Evolutionary conservation across 2,797 vertebrate genomes (phyloP).

Genomic region (Hippocampus kuda): DNA sequence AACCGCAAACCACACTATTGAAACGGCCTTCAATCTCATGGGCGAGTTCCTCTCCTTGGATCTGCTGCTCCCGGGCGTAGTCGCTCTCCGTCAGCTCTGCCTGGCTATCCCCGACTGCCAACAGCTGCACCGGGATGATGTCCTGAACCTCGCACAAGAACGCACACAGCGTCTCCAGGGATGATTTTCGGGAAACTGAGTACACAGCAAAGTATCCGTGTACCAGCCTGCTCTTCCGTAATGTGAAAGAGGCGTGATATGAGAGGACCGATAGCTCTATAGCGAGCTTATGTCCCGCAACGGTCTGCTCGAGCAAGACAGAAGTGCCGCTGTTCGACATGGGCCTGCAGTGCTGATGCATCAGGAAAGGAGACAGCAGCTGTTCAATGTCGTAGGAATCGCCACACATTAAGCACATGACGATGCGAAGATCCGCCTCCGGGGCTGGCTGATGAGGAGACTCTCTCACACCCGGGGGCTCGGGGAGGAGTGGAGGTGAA

Average conservation of each 20-base stretch:
- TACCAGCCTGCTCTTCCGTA: constrained; percentile 85
- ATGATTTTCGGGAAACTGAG: constrained; percentile 81
- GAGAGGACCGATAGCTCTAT: constrained; percentile 85
- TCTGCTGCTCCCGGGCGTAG: constrained; percentile 77
- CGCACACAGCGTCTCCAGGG: constrained; percentile 86
- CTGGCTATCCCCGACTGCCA: constrained; percentile 80
- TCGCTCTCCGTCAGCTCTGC: constrained; percentile 76
- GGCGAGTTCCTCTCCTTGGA: constrained; percentile 88
- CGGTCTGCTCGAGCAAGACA: constrained; percentile 75
- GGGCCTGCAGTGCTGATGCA: constrained; percentile 77
- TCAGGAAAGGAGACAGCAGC: constrained; percentile 79
- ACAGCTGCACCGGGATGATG: constrained; percentile 87
- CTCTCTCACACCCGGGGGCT: constrained; percentile 74
- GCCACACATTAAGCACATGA: constrained; percentile 93
- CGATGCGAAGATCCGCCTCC: constrained; percentile 82
- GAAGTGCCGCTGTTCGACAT: constrained; percentile 73
- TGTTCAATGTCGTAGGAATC: constrained; percentile 82
- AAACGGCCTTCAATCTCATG: constrained; percentile 89
- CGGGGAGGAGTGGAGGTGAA: constrained; percentile 67
- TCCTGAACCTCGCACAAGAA: constrained; percentile 95
- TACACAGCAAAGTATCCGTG: constrained; percentile 94
- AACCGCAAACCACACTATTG: constrained; percentile 71
- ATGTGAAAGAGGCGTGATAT: constrained; percentile 87
- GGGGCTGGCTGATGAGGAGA: constrained; percentile 64
- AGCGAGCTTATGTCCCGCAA: constrained; percentile 75